Base-by-base conservation (phyloP, 2,888 invertebrate genomes). In the Mayetiola destructor region DNA sequence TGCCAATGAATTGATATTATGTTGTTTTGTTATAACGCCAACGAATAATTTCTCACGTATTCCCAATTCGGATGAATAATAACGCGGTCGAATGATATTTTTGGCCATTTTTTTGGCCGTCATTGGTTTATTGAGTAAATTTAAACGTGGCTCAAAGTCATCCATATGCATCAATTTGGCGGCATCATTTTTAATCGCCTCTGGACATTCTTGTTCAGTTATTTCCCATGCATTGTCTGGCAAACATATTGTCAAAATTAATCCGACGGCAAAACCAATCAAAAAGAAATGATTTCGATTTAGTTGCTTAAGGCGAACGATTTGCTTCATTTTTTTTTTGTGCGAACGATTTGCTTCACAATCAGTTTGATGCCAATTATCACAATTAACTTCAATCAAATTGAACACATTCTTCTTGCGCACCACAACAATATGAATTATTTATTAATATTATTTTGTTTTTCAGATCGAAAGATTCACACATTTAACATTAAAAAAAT, bases 41-140 rank as follows among this genome's bases (percentile, higher is more conserved):
- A 92, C 82, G 66, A 95, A 87, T 14, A 95, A 69, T 66, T 90
- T 89, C 62, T 90, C 89, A 60, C 87, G 79, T 64, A 96, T 94
- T 18, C 93, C 95, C 57, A 97, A 78, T 70, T 97, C 97, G 0
- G 95, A 92, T 54, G 90, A 91, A 68, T 92, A 94, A 75, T 93
- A 97, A 21, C 95, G 78, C 1, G 95, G 93, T 2, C 96, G 80
- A 57, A 85, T 77, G 61, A 89, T 76, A 63, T 80, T 78, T 66
- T 80, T 79, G 12, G 77, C 76, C 66, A 67, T 67, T 64, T 73
- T 73, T 62, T 73, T 73, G 10, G 73, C 72, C 57, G 68, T 67
- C 61, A 73, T 64, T 59, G 73, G 73, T 64, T 73, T 73, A 58
- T 72, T 72, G 55, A 69, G 68, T 58, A 73, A 65, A 65, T 73